phyloP scores from a whole-genome alignment of 2,113 vertebrate species.

The Xenus cinereus region DNA sequence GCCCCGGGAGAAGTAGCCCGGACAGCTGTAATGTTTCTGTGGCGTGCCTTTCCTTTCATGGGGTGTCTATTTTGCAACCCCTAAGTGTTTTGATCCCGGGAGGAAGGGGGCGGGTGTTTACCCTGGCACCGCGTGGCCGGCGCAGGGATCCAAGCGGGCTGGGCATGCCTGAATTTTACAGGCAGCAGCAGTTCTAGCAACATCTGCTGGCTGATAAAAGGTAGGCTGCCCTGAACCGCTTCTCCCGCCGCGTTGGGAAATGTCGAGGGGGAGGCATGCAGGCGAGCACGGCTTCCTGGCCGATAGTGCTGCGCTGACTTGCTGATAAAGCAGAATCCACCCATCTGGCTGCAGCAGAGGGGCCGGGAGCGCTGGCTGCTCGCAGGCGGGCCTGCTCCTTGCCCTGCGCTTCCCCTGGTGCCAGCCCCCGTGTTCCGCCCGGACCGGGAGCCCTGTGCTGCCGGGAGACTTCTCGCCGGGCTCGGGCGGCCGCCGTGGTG shows the following conservation, averaged over 20 bases:
- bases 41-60: slow-evolving; percentile 62
- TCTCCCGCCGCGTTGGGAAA: slow-evolving; percentile 20
- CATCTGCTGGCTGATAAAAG: slow-evolving; percentile 67
- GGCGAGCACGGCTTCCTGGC: slow-evolving; percentile 45
- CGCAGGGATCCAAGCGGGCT: slow-evolving; percentile 14
- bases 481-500: fast-evolving
- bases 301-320: slow-evolving; percentile 50
- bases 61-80: slow-evolving; percentile 63
- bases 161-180: slow-evolving; percentile 27
- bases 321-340: slow-evolving; percentile 68
- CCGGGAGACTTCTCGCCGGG: not conserved
- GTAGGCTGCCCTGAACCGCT: not conserved
- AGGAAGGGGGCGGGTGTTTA: slow-evolving; percentile 56
- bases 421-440: not conserved
- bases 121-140: slow-evolving; percentile 36
- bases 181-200: slow-evolving; percentile 55
- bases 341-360: slow-evolving; percentile 36
- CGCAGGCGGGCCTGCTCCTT: not conserved
- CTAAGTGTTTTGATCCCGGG: slow-evolving; percentile 55
- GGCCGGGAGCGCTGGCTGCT: not conserved
- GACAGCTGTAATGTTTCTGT: slow-evolving; percentile 51
- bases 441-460: not conserved
- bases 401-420: not conserved
- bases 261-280: slow-evolving; percentile 29
- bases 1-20: not conserved